Percentiles rank a stretch among this genome's conserved stretches.
Conservation (phyloP, 2,888 invertebrate genomes). For the Strigamia maritima region DNA sequence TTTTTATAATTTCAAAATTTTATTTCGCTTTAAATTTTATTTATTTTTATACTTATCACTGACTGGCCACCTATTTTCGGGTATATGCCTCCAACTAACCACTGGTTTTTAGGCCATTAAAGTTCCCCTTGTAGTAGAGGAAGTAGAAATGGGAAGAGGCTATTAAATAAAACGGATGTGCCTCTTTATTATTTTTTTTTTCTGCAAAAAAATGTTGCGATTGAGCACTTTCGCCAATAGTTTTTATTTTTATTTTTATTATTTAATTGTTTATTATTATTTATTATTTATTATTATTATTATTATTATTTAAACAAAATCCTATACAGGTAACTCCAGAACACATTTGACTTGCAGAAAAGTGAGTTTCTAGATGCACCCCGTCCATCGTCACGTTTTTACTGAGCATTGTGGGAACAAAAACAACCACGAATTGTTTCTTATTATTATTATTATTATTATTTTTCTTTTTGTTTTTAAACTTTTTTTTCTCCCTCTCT, state of each 20-base stretch:
- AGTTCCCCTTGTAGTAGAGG: background rate
- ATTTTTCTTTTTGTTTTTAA: no score
- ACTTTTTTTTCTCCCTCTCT: background rate
- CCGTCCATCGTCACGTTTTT: background rate
- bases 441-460: background rate
- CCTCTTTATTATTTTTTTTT: background rate
- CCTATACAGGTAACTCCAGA: background rate
- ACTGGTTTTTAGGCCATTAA: conserved; percentile 4
- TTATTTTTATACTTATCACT: background rate
- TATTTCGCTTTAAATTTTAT: background rate
- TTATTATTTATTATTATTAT: background rate
- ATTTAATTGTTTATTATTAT: no score
- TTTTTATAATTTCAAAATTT: background rate
- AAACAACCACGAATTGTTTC: background rate
- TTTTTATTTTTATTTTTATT: background rate
- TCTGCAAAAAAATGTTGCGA: background rate
- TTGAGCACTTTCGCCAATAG: background rate
- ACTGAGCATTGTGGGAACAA: background rate
- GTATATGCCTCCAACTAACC: background rate
- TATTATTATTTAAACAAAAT: background rate
- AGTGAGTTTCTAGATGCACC: background rate
- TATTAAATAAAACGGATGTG: background rate
- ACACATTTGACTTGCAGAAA: conserved; percentile 4
- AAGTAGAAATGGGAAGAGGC: background rate
- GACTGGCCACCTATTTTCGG: conserved; percentile 4